Percentiles rank a stretch among this genome's conserved stretches.
These are phyloP conservation scores for Drosophila trichaetosa DNA, from an alignment of 2,888 invertebrate species.

Conservation along the genomic window DNA sequence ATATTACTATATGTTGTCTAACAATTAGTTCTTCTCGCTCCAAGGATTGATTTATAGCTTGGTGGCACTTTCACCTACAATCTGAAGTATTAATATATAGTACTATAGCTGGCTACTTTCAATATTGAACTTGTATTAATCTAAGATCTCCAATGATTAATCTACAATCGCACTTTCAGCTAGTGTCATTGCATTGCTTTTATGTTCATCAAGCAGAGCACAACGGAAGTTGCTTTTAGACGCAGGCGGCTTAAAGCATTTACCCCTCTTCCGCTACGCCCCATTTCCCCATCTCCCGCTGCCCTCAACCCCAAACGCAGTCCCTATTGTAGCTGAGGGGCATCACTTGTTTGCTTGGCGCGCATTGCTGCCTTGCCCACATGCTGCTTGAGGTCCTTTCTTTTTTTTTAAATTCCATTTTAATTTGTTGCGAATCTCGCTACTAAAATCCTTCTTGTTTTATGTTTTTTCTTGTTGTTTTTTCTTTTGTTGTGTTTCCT, in stretches of 20 bases:
- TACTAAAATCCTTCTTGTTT: conserved; percentile 20
- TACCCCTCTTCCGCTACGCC: background rate
- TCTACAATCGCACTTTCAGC: background rate
- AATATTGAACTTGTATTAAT: background rate
- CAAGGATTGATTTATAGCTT: background rate
- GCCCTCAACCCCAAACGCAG: background rate
- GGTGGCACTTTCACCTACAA: background rate
- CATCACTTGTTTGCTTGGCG: conserved; percentile 66
- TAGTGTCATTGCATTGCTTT: conserved; percentile 9
- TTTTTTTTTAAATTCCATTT: conserved; percentile 66
- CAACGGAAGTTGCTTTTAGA: conserved; percentile 47
- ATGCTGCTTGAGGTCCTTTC: conserved; percentile 7
- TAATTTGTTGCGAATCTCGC: conserved; percentile 64
- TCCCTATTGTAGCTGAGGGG: conserved; percentile 14
- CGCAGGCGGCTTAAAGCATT: conserved; percentile 37
- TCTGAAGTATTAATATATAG: background rate
- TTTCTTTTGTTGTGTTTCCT: conserved; percentile 5
- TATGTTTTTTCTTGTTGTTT: conserved; percentile 8
- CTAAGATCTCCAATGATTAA: background rate
- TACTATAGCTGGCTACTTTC: background rate
- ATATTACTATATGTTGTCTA: background rate
- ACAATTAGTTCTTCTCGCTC: background rate
- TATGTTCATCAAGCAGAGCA: conserved; percentile 3
- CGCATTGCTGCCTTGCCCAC: conserved; percentile 45
- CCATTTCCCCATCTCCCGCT: background rate